Conservation (phyloP, 1,140 invertebrate genomes). For the Danaus melanippus region DNA sequence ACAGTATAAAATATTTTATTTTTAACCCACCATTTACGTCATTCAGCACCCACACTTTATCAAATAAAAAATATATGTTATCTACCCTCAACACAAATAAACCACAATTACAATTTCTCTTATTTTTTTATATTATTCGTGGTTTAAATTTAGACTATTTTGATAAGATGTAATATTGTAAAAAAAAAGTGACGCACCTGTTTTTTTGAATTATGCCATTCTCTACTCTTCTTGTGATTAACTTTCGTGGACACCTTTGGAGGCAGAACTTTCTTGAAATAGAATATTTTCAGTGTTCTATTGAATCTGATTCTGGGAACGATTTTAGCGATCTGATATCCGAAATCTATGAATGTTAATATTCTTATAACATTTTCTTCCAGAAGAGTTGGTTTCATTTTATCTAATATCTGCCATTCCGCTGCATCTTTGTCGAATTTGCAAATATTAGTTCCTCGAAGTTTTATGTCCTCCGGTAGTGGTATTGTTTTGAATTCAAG, state of each 20-base stretch:
- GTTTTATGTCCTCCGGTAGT: conserved; percentile 80
- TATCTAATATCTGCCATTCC: conserved; percentile 77
- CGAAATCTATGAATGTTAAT: conserved; percentile 82
- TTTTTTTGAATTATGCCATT: conserved; percentile 63
- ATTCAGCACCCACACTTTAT: too few species aligned
- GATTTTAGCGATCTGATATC: conserved; percentile 77
- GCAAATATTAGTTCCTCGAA: conserved; percentile 79
- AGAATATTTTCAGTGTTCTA: conserved; percentile 68
- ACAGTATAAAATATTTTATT: not conserved
- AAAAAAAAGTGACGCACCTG: conserved; percentile 32
- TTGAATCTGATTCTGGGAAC: conserved; percentile 75
- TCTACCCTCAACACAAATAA: too few species aligned
- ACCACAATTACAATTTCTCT: too few species aligned
- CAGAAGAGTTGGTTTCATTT: conserved; percentile 69
- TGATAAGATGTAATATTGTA: too few species aligned
- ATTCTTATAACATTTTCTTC: conserved; percentile 80
- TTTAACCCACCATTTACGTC: too few species aligned
- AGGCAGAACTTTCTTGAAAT: conserved; percentile 47
- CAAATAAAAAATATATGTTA: too few species aligned
- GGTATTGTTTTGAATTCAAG: conserved; percentile 75
- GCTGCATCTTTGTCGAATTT: conserved; percentile 77
- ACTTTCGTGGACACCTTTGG: conserved; percentile 52
- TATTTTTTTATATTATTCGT: too few species aligned
- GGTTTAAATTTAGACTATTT: too few species aligned
- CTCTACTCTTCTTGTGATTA: conserved; percentile 50